Evolutionary conservation across 2,113 vertebrate species (phyloP), one percentile per base, ranked within the genome.

Genomic region (Callopanchax toddi): DNA sequence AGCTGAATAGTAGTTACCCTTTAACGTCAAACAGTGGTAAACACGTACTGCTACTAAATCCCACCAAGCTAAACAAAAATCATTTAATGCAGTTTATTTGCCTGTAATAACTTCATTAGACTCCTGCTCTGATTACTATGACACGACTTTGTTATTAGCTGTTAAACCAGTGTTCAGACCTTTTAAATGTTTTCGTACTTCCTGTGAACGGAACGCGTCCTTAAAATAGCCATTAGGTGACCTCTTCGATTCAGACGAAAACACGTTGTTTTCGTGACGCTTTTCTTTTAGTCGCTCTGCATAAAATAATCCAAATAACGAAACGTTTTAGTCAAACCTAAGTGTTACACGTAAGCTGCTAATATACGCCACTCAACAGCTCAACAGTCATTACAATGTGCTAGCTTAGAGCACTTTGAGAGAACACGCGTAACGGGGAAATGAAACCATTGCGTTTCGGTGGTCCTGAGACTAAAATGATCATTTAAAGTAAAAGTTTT

Each of bases 281-380:
- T 5, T 29, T 46, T 17, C 12, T n/a, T 60, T 37, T 5, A 1
- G 9, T 22, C 22, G 26, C 44, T 45, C 7, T 17, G 18, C 2
- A 43, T n/a, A 3, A 6, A 26, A 37, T 22, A n/a, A 8, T 23
- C 66, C 5, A 13, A 3, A 32, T 0, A 3, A 32, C 0, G 4
- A 11, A 6, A 64, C 10, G 22, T 20, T 5, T 20, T 18, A 1
- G 5, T 16, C 13, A n/a, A 2, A 22, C 0, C 6, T 22, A 48
- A 6, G 0, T 6, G 6, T 18, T 17, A 9, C 0, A 6, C 1
- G 3, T 9, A 9, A 16, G 13, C 23, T 1, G 3, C 17, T 22
- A n/a, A n/a, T n/a, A n/a, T n/a, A 15, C 23, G 23, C 15, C 9
- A 10, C 0, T 65, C 3, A 53, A 3, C 2, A 50, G 34, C 21